These are phyloP conservation scores for Gnathonemus longibarbis DNA, from an alignment of 2,113 vertebrate genomes.

Conservation along the genomic window DNA sequence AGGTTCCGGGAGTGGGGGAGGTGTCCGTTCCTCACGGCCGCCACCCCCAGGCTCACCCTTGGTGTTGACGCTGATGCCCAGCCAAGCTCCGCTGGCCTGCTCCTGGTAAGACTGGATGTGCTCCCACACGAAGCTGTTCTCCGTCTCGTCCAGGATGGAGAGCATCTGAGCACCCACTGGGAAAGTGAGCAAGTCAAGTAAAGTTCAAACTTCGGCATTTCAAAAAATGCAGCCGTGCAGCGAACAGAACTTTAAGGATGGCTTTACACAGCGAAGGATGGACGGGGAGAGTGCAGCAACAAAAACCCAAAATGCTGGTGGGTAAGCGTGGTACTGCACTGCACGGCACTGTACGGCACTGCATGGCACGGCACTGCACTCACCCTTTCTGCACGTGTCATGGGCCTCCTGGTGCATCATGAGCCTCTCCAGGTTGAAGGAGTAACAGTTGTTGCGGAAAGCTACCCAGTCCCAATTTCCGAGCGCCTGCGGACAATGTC, in stretches of 20 bases:
- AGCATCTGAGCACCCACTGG: conserved; percentile 78
- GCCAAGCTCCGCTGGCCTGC: conserved; percentile 82
- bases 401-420: conserved; percentile 76
- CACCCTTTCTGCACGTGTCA: conserved; percentile 78
- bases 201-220: background rate
- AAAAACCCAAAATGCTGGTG: background rate
- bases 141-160: conserved; percentile 83
- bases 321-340: background rate
- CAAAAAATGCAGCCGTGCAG: background rate
- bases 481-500: conserved; percentile 74
- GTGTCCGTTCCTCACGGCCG: background rate
- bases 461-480: conserved; percentile 82
- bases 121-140: conserved; percentile 90
- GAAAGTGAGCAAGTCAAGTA: background rate
- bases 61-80: conserved; percentile 81
- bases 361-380: background rate
- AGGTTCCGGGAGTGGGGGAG: background rate
- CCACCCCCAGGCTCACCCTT: conserved; percentile 66
- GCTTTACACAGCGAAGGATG: background rate
- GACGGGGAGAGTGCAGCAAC: background rate
- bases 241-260: background rate
- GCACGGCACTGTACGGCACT: background rate
- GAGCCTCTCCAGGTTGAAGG: conserved; percentile 82
- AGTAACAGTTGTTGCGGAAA: conserved; percentile 87
- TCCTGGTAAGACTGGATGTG: conserved; percentile 80